Evolutionary conservation across 2,888 invertebrate genomes (phyloP).

Genomic region (Ferdinandea cuprea): DNA sequence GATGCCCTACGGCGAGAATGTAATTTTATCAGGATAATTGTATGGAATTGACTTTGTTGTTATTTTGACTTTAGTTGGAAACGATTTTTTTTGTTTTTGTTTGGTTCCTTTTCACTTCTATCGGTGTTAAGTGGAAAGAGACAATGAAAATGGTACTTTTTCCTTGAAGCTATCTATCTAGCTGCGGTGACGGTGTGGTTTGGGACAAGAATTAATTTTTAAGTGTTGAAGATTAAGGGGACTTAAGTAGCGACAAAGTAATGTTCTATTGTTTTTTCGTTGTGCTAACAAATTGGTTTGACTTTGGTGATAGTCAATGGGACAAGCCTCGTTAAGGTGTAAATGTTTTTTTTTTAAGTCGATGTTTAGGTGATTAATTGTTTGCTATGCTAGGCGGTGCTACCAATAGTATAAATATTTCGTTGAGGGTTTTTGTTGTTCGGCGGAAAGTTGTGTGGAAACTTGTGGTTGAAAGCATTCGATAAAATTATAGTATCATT

Average conservation of each 20-base stretch:
- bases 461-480: no score
- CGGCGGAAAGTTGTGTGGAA: no score
- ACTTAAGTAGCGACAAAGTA: conserved; percentile 70
- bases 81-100: conserved; percentile 30
- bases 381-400: no score
- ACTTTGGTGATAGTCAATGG: conserved; percentile 53
- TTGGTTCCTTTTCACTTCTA: background rate
- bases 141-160: conserved; percentile 31
- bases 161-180: conserved; percentile 50
- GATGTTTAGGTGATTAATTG: conserved; percentile 36
- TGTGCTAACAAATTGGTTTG: conserved; percentile 47
- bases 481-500: no score
- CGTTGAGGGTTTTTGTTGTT: no score
- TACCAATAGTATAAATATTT: no score
- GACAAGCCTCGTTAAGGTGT: conserved; percentile 36
- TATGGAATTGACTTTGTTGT: conserved; percentile 60
- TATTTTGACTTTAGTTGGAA: conserved; percentile 12
- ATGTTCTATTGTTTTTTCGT: conserved; percentile 53
- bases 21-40: conserved; percentile 68
- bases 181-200: conserved; percentile 36
- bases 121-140: conserved; percentile 54
- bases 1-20: conserved; percentile 61
- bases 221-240: conserved; percentile 72
- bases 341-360: background rate
- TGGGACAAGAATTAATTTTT: conserved; percentile 67